Evolutionary conservation across 2,888 invertebrate species (phyloP), one percentile per base, ranked within the genome.

Genomic region (Resseliella maxima): DNA sequence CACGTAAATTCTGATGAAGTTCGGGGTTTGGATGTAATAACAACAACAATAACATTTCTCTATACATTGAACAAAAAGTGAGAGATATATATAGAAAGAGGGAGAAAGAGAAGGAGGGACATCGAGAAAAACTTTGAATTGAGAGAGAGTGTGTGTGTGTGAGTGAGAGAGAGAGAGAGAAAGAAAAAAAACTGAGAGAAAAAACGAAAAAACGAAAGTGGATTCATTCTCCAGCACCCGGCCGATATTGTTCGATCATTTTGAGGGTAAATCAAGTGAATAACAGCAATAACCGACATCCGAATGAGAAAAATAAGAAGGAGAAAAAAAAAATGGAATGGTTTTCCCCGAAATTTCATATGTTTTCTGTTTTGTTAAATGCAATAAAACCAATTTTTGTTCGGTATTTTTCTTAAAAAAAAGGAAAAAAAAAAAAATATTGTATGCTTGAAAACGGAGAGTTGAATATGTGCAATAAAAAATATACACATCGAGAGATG

Each of bases 201-300:
- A n/a, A 5, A 59, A 59, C 59, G 24, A 24, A 59, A 59, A 59
- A 59, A 24, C 59, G 59, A 59, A 59, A 59, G 59, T 59, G 59
- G 59, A 59, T 59, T 24, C n/a, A 59, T 24, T 59, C 59, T 59
- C 59, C 6, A 8, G 18, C 18, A 50, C 46, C 24, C 24, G 59
- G 59, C n/a, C n/a, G n/a, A 24, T 2, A 24, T 59, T 24, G n/a
- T 24, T 59, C 59, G 24, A 59, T 59, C 59, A 24, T 24, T 59
- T n/a, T 59, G 59, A 10, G 59, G 59, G 59, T 59, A 59, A 59
- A 59, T 59, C 59, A 59, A 59, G 59, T 59, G 59, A 59, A 59
- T 24, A 59, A 10, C 59, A 59, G 59, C 59, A n/a, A 59, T 24
- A 59, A 24, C 59, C 59, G 6, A 2, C 21, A 2, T 50, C 15